Percentiles rank a stretch among this genome's conserved stretches.
phyloP scores from a whole-genome alignment of 2,113 vertebrate species.

The Brachypteracias leptosomus region DNA sequence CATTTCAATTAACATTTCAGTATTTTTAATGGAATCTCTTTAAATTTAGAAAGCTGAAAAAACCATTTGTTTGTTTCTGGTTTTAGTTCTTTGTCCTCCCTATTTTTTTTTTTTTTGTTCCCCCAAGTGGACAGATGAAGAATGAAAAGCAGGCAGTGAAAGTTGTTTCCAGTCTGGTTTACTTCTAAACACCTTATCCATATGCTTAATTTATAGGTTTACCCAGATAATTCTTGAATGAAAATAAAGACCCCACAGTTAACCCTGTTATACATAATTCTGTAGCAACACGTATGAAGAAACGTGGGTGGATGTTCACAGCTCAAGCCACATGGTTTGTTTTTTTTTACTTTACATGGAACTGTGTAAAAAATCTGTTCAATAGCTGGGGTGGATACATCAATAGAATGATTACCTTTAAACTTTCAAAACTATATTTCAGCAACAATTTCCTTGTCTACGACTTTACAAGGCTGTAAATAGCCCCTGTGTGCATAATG shows the following conservation, averaged over 20 bases:
- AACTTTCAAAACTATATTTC: slow-evolving; percentile 66
- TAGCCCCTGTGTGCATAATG: slow-evolving; percentile 70
- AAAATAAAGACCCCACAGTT: background rate
- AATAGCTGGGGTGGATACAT: slow-evolving; percentile 29
- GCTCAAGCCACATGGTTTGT: background rate
- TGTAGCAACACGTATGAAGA: background rate
- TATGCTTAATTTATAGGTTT: background rate
- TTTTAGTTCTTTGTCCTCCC: background rate
- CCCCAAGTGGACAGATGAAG: background rate
- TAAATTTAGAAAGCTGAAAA: background rate
- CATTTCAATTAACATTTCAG: background rate
- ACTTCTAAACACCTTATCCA: background rate
- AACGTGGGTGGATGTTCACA: background rate
- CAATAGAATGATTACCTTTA: slow-evolving; percentile 59
- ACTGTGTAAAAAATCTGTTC: slow-evolving; percentile 1
- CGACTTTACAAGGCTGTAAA: slow-evolving; percentile 74
- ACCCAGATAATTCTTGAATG: background rate
- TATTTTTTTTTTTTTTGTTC: background rate
- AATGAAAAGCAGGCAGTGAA: background rate
- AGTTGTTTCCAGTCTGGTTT: background rate
- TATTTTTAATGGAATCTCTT: background rate
- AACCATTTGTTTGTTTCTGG: accelerated
- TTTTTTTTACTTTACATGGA: background rate
- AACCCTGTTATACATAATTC: background rate
- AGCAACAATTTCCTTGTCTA: slow-evolving; percentile 78